These are phyloP conservation scores for Neria commutata DNA, from an alignment of 2,888 invertebrate genomes.

Conservation along the genomic window DNA sequence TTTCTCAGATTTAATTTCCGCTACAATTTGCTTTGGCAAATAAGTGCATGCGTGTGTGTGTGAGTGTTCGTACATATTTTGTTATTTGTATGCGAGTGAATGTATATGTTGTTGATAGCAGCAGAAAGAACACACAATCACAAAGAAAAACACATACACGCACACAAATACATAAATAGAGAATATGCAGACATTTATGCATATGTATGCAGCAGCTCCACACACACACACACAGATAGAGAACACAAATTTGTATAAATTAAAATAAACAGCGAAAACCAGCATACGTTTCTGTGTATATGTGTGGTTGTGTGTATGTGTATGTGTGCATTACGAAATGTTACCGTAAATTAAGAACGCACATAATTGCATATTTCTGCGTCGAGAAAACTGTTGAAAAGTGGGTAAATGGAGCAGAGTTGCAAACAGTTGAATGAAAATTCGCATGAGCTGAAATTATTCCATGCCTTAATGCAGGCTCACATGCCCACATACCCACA, in stretches of 20 bases:
- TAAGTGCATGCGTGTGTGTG: neutral
- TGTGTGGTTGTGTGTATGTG: too few species aligned
- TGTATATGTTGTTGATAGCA: too few species aligned
- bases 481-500: neutral
- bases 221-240: neutral
- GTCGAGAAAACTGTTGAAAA: too few species aligned
- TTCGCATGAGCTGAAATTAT: too few species aligned
- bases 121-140: neutral
- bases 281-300: too few species aligned
- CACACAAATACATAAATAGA: neutral
- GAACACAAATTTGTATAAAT: constrained; percentile 17
- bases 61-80: neutral
- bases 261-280: constrained; percentile 12
- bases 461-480: neutral
- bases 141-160: constrained; percentile 3
- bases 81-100: constrained; percentile 3
- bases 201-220: neutral
- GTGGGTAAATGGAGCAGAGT: too few species aligned
- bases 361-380: neutral
- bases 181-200: neutral
- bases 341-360: neutral
- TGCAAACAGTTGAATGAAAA: too few species aligned
- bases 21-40: constrained; percentile 14
- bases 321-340: neutral
- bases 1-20: constrained; percentile 25